These are phyloP conservation scores for Bombus superbus DNA, from an alignment of 1,140 invertebrate genomes.

Conservation along the genomic window DNA sequence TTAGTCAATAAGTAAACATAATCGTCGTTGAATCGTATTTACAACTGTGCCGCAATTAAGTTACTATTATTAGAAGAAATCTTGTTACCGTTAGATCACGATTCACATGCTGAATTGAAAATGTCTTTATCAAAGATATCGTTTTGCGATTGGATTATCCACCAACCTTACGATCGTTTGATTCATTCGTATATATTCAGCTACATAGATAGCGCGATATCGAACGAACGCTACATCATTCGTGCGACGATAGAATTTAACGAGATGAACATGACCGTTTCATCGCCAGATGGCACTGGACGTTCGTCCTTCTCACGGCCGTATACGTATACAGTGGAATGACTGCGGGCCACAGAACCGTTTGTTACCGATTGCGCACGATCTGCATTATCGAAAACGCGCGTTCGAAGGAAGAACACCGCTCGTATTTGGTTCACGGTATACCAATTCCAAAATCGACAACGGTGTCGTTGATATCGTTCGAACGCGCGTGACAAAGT, in stretches of 20 bases:
- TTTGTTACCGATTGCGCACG: not conserved
- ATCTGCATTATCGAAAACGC: not conserved
- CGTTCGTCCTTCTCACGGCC: not conserved
- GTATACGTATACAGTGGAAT: no score
- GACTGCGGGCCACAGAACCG: not conserved
- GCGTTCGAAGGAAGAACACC: not conserved
- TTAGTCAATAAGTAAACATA: not conserved
- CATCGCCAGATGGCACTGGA: not conserved
- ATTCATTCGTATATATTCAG: not conserved
- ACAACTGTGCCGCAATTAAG: not conserved
- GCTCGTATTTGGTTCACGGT: not conserved
- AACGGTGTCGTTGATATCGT: not conserved
- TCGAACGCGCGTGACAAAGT: not conserved
- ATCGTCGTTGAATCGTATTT: not conserved
- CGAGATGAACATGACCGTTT: not conserved
- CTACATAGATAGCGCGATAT: not conserved
- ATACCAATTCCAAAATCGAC: not conserved
- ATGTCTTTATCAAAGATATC: not conserved
- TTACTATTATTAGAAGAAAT: not conserved
- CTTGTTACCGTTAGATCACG: conserved; percentile 3
- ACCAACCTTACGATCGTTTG: not conserved
- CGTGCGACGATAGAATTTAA: not conserved
- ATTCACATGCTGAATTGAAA: conserved; percentile 29
- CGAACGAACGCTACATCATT: not conserved
- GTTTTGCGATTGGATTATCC: not conserved